phyloP scores from a whole-genome alignment of 2,888 invertebrate species.

The Hipparchia sbordonii region DNA sequence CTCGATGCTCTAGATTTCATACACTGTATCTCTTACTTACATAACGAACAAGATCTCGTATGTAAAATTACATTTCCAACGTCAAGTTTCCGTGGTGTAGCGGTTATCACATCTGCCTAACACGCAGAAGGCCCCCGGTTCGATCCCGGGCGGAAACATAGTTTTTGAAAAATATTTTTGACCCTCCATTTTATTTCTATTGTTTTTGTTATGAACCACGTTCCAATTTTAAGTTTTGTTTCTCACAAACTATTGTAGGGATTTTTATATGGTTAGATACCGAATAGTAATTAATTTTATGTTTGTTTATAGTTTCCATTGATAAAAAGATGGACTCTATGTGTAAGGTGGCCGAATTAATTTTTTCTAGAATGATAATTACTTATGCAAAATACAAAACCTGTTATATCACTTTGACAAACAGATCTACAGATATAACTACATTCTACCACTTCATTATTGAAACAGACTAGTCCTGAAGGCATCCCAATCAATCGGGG shows the following conservation, averaged over 20 bases:
- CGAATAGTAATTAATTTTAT: too few species aligned
- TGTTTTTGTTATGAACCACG: too few species aligned
- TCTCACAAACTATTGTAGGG: too few species aligned
- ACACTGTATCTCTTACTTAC: neutral
- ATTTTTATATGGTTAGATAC: too few species aligned
- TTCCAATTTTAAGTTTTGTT: too few species aligned
- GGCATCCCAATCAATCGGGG: constrained; percentile 69
- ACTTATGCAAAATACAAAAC: too few species aligned
- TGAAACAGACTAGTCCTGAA: constrained; percentile 61
- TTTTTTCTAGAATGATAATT: too few species aligned
- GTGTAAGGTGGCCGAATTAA: too few species aligned
- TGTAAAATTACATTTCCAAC: neutral
- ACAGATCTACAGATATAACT: constrained; percentile 25
- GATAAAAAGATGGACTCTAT: too few species aligned
- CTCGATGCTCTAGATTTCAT: neutral
- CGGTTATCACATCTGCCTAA: constrained; percentile 96
- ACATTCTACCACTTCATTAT: constrained; percentile 65
- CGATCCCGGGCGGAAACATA: constrained; percentile 93
- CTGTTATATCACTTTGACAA: neutral
- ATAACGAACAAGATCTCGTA: neutral
- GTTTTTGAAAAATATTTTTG: neutral
- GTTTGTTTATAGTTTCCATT: too few species aligned
- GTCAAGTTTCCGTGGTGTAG: constrained; percentile 90
- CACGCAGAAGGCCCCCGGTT: constrained; percentile 96
- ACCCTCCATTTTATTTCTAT: neutral